A percentile compares a stretch with the other conserved stretches of the same genome.
phyloP scores from a whole-genome alignment of 2,113 vertebrate genomes.

The Neomonachus schauinslandi region DNA sequence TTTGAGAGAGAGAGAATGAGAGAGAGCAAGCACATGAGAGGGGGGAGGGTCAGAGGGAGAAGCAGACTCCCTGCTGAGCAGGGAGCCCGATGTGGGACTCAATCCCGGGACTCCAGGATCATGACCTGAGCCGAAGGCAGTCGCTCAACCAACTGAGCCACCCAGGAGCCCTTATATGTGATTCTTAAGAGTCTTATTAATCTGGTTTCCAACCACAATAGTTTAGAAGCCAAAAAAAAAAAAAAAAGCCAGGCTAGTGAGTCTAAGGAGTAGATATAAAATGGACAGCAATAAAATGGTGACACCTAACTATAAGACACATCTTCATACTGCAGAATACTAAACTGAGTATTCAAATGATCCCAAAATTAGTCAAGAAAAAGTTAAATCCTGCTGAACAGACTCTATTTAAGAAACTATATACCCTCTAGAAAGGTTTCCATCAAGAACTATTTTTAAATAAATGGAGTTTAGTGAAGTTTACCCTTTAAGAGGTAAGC shows the following conservation, averaged over 20 bases:
- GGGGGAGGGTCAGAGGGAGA: too few relatives aligned
- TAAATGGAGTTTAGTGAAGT: neutral
- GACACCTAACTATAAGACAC: neutral
- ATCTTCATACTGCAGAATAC: neutral
- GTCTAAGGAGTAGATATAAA: neutral
- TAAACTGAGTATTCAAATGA: neutral
- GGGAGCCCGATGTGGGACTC: too few relatives aligned
- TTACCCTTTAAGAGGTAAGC: neutral
- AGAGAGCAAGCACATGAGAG: too few relatives aligned
- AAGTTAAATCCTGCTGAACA: neutral
- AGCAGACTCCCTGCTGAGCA: too few relatives aligned
- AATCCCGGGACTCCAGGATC: too few relatives aligned
- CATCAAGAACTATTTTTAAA: slow-evolving; percentile 7
- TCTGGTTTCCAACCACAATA: neutral
- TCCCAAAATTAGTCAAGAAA: neutral
- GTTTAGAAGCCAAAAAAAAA: neutral
- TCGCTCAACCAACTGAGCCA: too few relatives aligned
- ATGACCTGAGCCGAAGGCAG: too few relatives aligned
- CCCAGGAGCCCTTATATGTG: too few relatives aligned
- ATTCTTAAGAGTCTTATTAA: neutral
- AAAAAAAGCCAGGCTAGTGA: neutral
- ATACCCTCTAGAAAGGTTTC: neutral
- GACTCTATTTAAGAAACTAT: neutral
- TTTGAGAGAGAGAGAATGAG: too few relatives aligned
- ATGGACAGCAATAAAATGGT: neutral